Evolutionary conservation across 1,140 invertebrate genomes (phyloP).

Genomic region (Orius laevigatus): DNA sequence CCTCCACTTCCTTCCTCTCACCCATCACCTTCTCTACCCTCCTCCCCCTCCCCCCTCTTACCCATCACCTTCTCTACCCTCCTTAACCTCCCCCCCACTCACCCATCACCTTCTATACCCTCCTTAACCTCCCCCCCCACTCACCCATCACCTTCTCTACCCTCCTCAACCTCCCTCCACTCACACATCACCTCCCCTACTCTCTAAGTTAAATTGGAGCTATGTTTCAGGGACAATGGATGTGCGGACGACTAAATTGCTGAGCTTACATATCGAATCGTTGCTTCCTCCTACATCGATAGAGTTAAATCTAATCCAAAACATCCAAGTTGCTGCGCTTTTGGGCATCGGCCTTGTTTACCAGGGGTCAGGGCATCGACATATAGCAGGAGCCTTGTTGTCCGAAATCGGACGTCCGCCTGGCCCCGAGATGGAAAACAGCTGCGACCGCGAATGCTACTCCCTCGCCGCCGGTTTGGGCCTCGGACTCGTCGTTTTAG

Average conservation of each 20-base stretch:
- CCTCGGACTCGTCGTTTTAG: constrained; percentile 74
- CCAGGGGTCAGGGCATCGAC: constrained; percentile 75
- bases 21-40: too few relatives aligned
- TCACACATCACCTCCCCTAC: too few relatives aligned
- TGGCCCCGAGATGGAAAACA: constrained; percentile 90
- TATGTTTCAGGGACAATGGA: constrained; percentile 72
- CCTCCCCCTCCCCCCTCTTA: too few relatives aligned
- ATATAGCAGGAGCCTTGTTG: constrained; percentile 79
- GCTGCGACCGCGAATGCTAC: constrained; percentile 85
- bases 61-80: too few relatives aligned
- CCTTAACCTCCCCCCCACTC: too few relatives aligned
- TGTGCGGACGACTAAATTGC: constrained; percentile 65
- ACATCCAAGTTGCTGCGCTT: constrained; percentile 81
- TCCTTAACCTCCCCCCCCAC: too few relatives aligned
- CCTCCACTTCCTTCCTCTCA: too few relatives aligned
- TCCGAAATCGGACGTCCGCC: constrained; percentile 84
- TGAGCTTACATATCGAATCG: constrained; percentile 85
- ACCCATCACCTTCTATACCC: too few relatives aligned
- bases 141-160: too few relatives aligned
- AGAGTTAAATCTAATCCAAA: constrained; percentile 84
- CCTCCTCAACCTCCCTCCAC: too few relatives aligned
- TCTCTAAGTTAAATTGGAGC: too few relatives aligned
- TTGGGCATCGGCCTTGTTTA: constrained; percentile 84
- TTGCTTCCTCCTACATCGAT: constrained; percentile 83
- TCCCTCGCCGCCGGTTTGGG: constrained; percentile 82